Evolutionary conservation across 1,140 invertebrate species (phyloP), one percentile per base, ranked within the genome.

Genomic region (Megalopta genalis): DNA sequence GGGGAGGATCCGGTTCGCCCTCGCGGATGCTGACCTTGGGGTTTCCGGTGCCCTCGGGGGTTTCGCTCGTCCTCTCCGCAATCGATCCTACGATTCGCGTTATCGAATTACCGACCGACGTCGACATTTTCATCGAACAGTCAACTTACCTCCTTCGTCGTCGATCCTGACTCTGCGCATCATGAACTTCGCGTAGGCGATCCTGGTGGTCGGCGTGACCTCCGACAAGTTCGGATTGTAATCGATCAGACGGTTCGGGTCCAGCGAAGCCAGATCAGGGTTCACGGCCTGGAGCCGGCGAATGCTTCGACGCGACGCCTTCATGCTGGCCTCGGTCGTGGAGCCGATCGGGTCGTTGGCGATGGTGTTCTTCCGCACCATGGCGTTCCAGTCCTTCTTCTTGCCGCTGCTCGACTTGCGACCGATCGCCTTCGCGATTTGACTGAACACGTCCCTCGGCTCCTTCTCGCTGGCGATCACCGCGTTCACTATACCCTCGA

Each of bases 171-270:
- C 93, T 83, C 95, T 95, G 69, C 93, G 95, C 57, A 95, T 94
- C 95, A 97, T 97, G 88, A 97, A 97, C 90, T 97, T 97, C 42
- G 96, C 96, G 84, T 97, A 97, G 3, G 97, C 97, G 23, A 97
- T 94, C 85, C 96, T 93, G 1, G 96, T 96, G 0, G 95, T 95
- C 6, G 96, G 95, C 1, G 96, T 95, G 0, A 97, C 95, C 10
- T 94, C 94, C 9, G 95, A 94, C 54, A 97, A 90, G 88, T 96
- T 96, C 0, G 97, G 97, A 94, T 97, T 97, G 88, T 96, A 97
- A 88, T 97, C 96, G 80, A 97, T 90, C 37, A 96, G 87, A 85
- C 95, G 95, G 46, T 96, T 93, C 0, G 95, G 94, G 91, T 97
- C 95, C 82, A 96, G 94, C 0, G 94, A 93, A 0, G 91, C 93